Conservation (phyloP, 2,113 vertebrate species). For the Lethenteron camtschaticum region DNA sequence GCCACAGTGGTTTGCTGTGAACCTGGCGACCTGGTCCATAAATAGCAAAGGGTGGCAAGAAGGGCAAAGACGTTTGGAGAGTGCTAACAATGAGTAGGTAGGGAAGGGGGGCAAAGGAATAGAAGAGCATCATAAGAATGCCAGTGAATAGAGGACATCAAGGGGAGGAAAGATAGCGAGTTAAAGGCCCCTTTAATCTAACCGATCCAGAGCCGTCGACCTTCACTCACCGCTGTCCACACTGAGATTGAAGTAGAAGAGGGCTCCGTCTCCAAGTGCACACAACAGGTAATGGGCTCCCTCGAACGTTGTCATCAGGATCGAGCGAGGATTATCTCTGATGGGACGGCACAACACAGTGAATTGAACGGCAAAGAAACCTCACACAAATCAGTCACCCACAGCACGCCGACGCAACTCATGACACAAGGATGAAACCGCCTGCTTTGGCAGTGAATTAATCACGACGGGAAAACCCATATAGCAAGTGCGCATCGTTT, state of each 20-base stretch:
- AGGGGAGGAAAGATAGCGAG: no score
- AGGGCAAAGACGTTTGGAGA: not conserved
- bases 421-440: no score
- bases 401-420: no score
- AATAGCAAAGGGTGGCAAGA: not conserved
- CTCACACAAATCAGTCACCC: no score
- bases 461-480: no score
- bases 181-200: no score
- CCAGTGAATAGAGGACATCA: not conserved
- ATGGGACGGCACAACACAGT: not conserved
- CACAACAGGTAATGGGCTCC: conserved; percentile 88
- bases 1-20: no score
- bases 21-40: not conserved
- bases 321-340: conserved; percentile 94
- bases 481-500: no score
- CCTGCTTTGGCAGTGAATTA: no score
- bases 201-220: no score
- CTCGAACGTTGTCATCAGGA: conserved; percentile 96
- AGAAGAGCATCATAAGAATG: not conserved
- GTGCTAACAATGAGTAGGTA: not conserved
- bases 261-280: conserved; percentile 81
- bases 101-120: not conserved
- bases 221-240: conserved; percentile 42
- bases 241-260: conserved; percentile 91
- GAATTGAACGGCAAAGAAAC: not conserved